A percentile compares a stretch with the other conserved stretches of the same genome.
Conservation (phyloP, 2,797 vertebrate species). For the Lerista edwardsae region DNA sequence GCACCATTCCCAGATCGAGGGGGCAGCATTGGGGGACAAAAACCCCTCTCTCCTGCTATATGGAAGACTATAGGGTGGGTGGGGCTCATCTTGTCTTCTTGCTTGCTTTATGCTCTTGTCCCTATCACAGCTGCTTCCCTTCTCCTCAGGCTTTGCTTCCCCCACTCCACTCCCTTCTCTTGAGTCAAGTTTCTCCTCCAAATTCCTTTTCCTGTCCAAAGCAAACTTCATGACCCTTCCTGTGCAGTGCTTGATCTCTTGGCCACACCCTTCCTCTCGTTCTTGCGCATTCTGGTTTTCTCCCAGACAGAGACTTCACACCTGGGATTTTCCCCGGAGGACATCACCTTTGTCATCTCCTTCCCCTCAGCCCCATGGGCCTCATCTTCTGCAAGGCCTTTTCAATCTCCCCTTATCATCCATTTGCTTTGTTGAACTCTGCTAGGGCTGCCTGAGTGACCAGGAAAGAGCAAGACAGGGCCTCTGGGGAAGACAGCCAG, state of each 20-base stretch:
- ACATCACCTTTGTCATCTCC: background rate
- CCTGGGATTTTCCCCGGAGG: background rate
- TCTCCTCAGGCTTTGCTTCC: background rate
- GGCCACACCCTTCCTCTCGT: background rate
- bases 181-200: background rate
- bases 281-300: background rate
- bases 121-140: background rate
- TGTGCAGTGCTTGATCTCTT: background rate
- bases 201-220: background rate
- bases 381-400: no score
- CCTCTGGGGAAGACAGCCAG: no score
- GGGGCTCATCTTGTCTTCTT: no score
- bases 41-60: no score
- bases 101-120: background rate
- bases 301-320: background rate
- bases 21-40: no score
- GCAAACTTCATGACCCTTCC: background rate
- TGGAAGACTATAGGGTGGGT: no score
- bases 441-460: background rate
- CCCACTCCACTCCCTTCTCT: background rate
- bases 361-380: background rate
- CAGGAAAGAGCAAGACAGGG: no score
- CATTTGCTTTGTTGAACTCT: background rate
- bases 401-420: background rate
- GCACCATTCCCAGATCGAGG: no score